A percentile compares a stretch with the other conserved stretches of the same genome.
Evolutionary conservation across 1,140 invertebrate genomes (phyloP).

Genomic region (Apis mellifera): DNA sequence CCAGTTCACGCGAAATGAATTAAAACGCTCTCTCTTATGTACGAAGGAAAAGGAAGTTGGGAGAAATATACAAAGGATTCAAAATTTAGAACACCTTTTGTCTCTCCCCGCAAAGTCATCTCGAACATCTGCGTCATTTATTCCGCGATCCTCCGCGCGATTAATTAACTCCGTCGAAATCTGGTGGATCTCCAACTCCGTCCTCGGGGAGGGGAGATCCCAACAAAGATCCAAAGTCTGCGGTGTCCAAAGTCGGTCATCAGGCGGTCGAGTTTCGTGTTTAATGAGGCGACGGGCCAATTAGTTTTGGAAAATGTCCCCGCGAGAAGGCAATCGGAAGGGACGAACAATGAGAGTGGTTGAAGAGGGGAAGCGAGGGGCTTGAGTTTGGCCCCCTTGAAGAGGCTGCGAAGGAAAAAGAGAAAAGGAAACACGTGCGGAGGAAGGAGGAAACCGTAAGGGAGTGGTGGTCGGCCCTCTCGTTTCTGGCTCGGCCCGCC

Average conservation of each 20-base stretch:
- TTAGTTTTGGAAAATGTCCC: constrained; percentile 51
- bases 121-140: not conserved
- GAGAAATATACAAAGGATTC: no score
- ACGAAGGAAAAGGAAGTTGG: no score
- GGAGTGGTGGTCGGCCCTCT: not conserved
- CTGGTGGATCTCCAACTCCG: not conserved
- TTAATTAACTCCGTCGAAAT: not conserved
- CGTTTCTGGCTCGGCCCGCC: not conserved
- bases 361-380: not conserved
- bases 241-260: constrained; percentile 19
- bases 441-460: not conserved
- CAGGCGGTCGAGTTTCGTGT: constrained; percentile 39
- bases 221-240: not conserved
- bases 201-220: not conserved
- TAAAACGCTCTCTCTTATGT: no score
- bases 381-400: not conserved
- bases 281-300: constrained; percentile 54
- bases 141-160: not conserved
- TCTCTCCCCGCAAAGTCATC: no score
- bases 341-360: constrained; percentile 27
- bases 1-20: no score
- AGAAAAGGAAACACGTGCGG: constrained; percentile 21
- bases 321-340: constrained; percentile 14
- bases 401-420: not conserved
- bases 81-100: no score